These are phyloP conservation scores for Mythimna lalbum DNA, from an alignment of 2,888 invertebrate genomes.

Conservation along the genomic window DNA sequence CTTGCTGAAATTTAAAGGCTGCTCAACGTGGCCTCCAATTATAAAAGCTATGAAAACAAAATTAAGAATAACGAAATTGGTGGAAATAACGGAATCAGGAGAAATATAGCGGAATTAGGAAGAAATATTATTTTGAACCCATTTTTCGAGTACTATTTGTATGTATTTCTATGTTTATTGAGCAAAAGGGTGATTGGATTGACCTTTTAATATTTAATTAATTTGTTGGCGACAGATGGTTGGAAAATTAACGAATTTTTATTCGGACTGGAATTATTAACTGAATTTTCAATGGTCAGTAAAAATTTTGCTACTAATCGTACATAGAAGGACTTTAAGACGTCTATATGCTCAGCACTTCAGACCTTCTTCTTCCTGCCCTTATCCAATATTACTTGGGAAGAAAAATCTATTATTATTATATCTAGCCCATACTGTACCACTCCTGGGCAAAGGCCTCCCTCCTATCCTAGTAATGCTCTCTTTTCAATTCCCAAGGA, in stretches of 20 bases:
- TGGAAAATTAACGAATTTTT: not conserved
- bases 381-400: too few relatives aligned
- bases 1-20: slow-evolving; percentile 45
- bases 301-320: too few relatives aligned
- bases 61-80: slow-evolving; percentile 33
- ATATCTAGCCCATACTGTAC: too few relatives aligned
- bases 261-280: slow-evolving; percentile 6
- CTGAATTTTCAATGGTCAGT: not conserved
- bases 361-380: too few relatives aligned
- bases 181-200: not conserved
- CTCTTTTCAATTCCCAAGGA: too few relatives aligned
- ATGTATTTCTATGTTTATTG: slow-evolving; percentile 35
- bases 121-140: slow-evolving; percentile 29
- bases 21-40: slow-evolving; percentile 42
- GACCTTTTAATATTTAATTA: slow-evolving; percentile 16
- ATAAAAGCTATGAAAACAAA: slow-evolving; percentile 54
- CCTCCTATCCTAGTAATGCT: too few relatives aligned
- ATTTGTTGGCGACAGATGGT: slow-evolving; percentile 14
- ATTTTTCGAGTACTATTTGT: slow-evolving; percentile 14
- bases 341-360: not conserved
- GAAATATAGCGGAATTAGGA: slow-evolving; percentile 14
- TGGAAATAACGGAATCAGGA: slow-evolving; percentile 34
- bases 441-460: too few relatives aligned
- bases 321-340: not conserved
- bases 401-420: too few relatives aligned